Percentiles rank a stretch among this genome's conserved stretches.
Evolutionary conservation across 2,113 vertebrate species (phyloP).

Genomic region (Carettochelys insculpta): DNA sequence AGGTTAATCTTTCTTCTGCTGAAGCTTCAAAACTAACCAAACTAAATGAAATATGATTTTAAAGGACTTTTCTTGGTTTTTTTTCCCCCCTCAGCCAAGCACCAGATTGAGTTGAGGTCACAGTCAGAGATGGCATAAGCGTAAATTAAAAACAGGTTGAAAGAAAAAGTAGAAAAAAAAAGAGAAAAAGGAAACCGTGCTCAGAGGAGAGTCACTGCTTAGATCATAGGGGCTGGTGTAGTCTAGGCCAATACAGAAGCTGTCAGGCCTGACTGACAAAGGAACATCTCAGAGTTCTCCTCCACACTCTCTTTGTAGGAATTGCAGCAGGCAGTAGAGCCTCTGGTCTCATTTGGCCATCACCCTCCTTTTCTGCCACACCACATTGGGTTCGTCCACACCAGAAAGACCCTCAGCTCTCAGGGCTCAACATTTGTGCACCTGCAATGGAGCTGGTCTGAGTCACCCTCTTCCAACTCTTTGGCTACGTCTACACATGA

Average conservation of each 20-base stretch:
- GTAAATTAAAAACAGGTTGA: slow-evolving; percentile 81
- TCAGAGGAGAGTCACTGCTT: slow-evolving; percentile 54
- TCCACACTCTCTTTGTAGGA: slow-evolving; percentile 53
- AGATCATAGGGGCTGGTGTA: neutral
- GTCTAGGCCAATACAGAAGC: slow-evolving; percentile 40
- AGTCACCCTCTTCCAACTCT: too few relatives aligned
- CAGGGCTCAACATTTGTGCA: neutral
- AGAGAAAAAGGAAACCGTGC: slow-evolving; percentile 46
- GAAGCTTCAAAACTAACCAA: slow-evolving; percentile 70
- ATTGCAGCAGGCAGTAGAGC: neutral
- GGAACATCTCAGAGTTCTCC: slow-evolving; percentile 1
- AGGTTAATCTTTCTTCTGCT: slow-evolving; percentile 71
- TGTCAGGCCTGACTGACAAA: slow-evolving; percentile 17
- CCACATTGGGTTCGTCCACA: neutral
- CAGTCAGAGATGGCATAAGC: slow-evolving; percentile 74
- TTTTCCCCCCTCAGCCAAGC: neutral
- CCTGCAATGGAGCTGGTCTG: neutral
- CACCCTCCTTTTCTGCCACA: neutral
- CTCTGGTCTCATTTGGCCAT: neutral
- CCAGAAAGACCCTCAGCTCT: neutral
- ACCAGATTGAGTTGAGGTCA: slow-evolving; percentile 77
- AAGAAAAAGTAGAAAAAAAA: slow-evolving; percentile 63
- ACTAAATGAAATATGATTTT: slow-evolving; percentile 67
- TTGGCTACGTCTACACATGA: too few relatives aligned
- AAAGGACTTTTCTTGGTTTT: slow-evolving; percentile 23